phyloP scores from a whole-genome alignment of 2,113 vertebrate species.

The Picathartes gymnocephalus region DNA sequence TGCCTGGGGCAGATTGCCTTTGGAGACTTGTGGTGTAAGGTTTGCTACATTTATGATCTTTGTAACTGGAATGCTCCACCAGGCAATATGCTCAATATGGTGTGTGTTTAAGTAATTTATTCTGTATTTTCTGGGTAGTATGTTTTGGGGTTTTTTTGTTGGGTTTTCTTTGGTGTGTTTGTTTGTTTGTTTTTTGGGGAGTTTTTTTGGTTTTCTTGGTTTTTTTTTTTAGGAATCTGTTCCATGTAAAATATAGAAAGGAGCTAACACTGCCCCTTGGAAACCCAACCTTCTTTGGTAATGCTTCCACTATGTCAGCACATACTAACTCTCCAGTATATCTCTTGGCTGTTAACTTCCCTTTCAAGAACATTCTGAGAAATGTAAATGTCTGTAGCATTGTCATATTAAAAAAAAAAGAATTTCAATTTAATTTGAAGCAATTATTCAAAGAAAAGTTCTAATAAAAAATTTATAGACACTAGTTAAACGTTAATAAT shows the following conservation, averaged over 20 bases:
- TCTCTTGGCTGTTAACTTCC: neutral
- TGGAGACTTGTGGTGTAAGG: rapidly evolving
- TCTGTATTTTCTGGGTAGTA: neutral
- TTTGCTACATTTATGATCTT: neutral
- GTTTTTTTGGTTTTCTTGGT: neutral
- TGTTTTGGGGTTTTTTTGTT: neutral
- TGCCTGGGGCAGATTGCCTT: neutral
- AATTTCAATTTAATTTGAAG: neutral
- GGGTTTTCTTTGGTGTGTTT: too few species aligned
- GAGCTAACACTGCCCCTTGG: neutral
- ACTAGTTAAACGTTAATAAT: slow-evolving; percentile 32
- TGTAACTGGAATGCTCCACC: neutral
- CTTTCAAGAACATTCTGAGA: slow-evolving; percentile 1
- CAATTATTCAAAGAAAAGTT: slow-evolving; percentile 43
- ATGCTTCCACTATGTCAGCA: neutral
- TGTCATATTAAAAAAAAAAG: neutral
- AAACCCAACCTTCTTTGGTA: neutral
- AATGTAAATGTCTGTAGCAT: neutral
- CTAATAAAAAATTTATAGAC: slow-evolving; percentile 10
- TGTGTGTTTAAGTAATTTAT: neutral
- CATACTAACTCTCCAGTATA: neutral
- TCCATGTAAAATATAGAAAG: neutral
- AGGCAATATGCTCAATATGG: rapidly evolving
- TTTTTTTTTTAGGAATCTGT: neutral
- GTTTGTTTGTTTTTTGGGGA: too few species aligned